Evolutionary conservation across 2,797 vertebrate genomes (phyloP), one percentile per base, ranked within the genome.

Genomic region (Poecilia wingei): DNA sequence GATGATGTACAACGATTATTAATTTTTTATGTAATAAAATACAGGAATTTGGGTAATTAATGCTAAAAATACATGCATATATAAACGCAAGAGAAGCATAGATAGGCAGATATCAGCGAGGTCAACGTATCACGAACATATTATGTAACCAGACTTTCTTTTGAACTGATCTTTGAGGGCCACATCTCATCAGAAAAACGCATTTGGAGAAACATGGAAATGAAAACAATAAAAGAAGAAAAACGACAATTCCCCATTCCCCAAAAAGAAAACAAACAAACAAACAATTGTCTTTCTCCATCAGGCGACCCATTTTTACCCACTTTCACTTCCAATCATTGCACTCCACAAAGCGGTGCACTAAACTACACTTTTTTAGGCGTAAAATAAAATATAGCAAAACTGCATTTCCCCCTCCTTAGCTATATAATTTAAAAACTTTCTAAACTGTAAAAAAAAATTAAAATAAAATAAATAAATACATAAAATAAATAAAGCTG

Each of bases 131-230:
- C 9, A 57, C 3, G 53, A 28, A 57, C 28, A 28, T 61, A 33
- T 95, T 93, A 94, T 78, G 87, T 93, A 95, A 94, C 82, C 49
- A 76, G 84, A 89, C 72, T 82, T 88, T 87, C 77, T 75, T 66
- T 8, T 64, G 33, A 36, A 20, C 36, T 68, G 64, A 41, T 25
- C 33, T 64, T 39, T 39, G 16, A 66, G 8, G 36, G 4, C 13
- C 72, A 77, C 39, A 68, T 78, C 61, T 81, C 20, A 73, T 57
- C 49, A 61, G 0, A 79, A n/a, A 28, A 59, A 75, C 46, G 39
- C 31, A 57, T 68, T 68, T 39, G 3, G 18, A 9, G 3, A 39
- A 68, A 69, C 41, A 25, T 66, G 9, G 2, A 72, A 59, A 9
- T 25, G 0, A 8, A 57, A 31, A 72, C 13, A 43, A 49, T 22